These are phyloP conservation scores for Tapera naevia DNA, from an alignment of 2,797 vertebrate species.

Conservation along the genomic window DNA sequence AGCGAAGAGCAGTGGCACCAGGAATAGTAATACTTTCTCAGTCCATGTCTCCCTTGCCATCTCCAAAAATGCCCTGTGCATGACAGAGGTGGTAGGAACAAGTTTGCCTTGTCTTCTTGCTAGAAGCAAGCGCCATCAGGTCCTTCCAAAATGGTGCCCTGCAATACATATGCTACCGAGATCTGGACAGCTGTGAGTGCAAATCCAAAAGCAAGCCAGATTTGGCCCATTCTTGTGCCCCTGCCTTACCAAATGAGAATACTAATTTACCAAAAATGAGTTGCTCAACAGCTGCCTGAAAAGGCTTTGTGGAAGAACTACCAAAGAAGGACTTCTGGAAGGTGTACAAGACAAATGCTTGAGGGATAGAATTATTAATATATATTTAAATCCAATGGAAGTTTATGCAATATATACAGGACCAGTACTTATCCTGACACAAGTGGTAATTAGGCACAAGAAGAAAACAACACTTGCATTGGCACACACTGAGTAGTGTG, in stretches of 20 bases:
- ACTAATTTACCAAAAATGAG: background rate
- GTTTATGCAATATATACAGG: background rate
- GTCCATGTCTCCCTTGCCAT: background rate
- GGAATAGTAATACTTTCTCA: background rate
- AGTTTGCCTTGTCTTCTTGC: background rate
- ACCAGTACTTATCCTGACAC: background rate
- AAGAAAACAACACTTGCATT: background rate
- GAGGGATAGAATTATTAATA: background rate
- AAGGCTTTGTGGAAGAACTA: background rate
- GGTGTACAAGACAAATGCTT: rapidly evolving
- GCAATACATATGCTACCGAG: background rate
- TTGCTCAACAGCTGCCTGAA: background rate
- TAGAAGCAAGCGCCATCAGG: background rate
- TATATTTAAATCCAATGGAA: background rate
- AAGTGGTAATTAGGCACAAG: background rate
- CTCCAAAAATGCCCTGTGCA: background rate
- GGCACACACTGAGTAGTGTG: background rate
- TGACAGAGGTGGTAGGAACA: background rate
- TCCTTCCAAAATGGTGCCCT: background rate
- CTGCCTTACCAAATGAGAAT: background rate
- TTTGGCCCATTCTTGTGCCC: background rate
- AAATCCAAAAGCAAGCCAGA: background rate
- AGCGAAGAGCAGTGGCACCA: background rate
- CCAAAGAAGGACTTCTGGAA: background rate
- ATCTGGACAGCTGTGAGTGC: background rate